Conservation (phyloP, 2,797 vertebrate species). For the Simalia tracyae region DNA sequence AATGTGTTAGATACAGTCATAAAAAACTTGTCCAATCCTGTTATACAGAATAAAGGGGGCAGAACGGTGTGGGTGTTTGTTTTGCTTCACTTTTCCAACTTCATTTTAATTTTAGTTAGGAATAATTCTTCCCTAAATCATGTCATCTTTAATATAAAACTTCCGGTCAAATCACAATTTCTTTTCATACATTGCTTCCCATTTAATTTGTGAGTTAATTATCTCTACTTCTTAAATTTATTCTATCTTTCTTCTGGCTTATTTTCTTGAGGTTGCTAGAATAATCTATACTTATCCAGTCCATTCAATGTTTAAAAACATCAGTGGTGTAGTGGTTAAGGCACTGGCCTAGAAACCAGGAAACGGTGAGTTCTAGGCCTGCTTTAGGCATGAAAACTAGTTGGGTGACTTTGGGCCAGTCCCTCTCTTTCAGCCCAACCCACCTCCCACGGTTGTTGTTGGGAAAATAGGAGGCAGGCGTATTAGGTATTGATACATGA, state of each 20-base stretch:
- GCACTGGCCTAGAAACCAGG: neutral
- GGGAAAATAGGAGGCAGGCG: neutral
- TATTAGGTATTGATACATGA: neutral
- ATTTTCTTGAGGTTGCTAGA: neutral
- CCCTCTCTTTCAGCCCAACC: neutral
- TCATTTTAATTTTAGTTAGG: neutral
- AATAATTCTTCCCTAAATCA: neutral
- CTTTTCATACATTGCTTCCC: neutral
- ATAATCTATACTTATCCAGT: neutral
- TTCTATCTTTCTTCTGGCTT: neutral
- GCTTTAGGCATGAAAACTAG: neutral
- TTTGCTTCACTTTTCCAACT: neutral
- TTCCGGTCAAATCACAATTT: neutral
- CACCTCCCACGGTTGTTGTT: neutral
- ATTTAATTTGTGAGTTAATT: neutral
- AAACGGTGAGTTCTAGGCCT: neutral
- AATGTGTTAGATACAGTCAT: neutral
- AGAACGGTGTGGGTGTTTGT: neutral
- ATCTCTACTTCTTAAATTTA: neutral
- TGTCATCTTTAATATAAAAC: neutral
- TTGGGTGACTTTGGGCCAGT: neutral
- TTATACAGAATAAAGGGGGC: neutral
- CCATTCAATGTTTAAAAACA: neutral
- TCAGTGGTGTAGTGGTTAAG: neutral
- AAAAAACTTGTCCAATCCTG: neutral